Percentiles rank a stretch among this genome's conserved stretches.
phyloP scores from a whole-genome alignment of 2,888 invertebrate species.

The Lycaena phlaeas region DNA sequence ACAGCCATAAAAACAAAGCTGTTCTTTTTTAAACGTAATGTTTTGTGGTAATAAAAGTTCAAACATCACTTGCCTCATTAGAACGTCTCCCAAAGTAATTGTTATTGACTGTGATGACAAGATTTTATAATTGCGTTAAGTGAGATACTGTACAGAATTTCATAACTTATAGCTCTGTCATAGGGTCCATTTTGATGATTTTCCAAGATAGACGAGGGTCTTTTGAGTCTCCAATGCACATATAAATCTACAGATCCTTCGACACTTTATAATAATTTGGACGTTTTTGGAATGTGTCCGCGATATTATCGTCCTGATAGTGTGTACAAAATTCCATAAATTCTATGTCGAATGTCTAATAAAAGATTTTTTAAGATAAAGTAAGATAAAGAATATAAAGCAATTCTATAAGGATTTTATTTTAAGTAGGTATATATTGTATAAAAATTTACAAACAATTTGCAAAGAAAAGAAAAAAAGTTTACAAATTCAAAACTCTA shows the following conservation, averaged over 20 bases:
- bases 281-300: neutral
- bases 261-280: neutral
- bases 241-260: too few relatives aligned
- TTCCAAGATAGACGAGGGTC: neutral
- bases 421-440: too few relatives aligned
- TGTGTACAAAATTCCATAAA: too few relatives aligned
- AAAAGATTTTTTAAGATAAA: too few relatives aligned
- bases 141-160: neutral
- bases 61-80: neutral
- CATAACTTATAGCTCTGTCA: neutral
- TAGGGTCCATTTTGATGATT: neutral
- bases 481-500: too few relatives aligned
- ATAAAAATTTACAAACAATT: too few relatives aligned
- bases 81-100: neutral
- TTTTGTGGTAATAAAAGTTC: neutral
- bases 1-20: too few relatives aligned
- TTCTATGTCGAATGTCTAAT: too few relatives aligned
- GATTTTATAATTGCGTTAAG: conserved; percentile 6
- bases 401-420: too few relatives aligned
- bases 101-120: conserved; percentile 4
- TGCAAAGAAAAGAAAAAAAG: too few relatives aligned
- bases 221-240: neutral
- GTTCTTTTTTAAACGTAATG: neutral
- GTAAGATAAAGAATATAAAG: too few relatives aligned
- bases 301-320: too few relatives aligned